These are phyloP conservation scores for Aspidapion aeneum DNA, from an alignment of 2,888 invertebrate species.

Conservation along the genomic window DNA sequence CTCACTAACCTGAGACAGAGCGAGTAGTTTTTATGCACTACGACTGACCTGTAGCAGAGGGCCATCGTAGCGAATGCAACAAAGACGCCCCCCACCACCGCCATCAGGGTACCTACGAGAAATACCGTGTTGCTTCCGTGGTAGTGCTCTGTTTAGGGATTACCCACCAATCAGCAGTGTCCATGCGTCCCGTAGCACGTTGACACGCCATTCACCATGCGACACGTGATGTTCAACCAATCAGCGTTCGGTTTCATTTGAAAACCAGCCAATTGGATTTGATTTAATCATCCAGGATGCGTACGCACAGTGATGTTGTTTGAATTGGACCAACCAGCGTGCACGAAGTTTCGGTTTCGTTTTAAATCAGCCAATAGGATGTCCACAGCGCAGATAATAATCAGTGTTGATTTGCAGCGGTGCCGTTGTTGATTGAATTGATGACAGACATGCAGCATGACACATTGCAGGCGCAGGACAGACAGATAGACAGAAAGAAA, in stretches of 20 bases:
- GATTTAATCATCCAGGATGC: not conserved
- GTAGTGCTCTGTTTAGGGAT: constrained; percentile 89
- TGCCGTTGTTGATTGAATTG: constrained; percentile 40
- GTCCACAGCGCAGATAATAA: constrained; percentile 36
- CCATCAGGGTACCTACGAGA: constrained; percentile 97
- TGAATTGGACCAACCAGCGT: not conserved
- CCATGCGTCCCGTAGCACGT: not conserved
- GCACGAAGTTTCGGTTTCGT: not conserved
- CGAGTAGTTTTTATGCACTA: constrained; percentile 98
- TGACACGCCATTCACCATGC: not conserved
- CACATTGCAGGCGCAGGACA: constrained; percentile 43
- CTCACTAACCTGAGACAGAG: constrained; percentile 97
- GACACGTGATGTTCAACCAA: no score
- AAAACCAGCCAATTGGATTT: not conserved
- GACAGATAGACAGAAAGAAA: constrained; percentile 52
- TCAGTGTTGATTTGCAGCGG: constrained; percentile 39
- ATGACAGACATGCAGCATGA: constrained; percentile 53
- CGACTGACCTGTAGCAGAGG: constrained; percentile 99
- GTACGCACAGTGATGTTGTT: not conserved
- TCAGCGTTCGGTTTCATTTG: not conserved
- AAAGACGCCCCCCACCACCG: constrained; percentile 99
- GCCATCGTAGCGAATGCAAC: constrained; percentile 98
- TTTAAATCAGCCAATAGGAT: constrained; percentile 8
- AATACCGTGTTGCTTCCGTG: constrained; percentile 97
- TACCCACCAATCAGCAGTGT: not conserved